Base-by-base conservation (phyloP, 2,888 invertebrate genomes). In the Pseudanteris insignis region DNA sequence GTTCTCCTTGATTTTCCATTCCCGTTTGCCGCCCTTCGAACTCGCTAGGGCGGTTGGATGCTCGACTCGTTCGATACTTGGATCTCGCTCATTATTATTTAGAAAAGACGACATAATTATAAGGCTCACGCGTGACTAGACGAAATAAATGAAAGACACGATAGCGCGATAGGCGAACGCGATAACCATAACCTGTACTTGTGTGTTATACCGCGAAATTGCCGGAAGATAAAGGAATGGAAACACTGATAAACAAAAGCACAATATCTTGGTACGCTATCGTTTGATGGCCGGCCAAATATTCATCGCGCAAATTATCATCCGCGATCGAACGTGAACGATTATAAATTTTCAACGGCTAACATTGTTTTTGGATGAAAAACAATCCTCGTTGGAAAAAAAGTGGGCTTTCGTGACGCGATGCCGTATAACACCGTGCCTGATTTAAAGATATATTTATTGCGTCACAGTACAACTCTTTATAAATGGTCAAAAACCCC, bases 1-100 rank as follows among this genome's bases (percentile, higher is more conserved):
- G 69, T 70, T 67, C 70, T 40, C 47, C 34, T 69, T 71, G 70
- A 67, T 67, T 73, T 70, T 65, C 64, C 58, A 63, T 66, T 63
- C 66, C 67, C 66, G 58, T 58, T 65, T 54, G 63, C 41, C 32
- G 44, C 18, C 37, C 44, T 26, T 37, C 44, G 40, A 46, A 12
- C 7, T 18, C 34, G 21, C 26, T 55, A 46, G 41, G 57, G 36
- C 53, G 43, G 38, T 48, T 12, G 44, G 46, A 48, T 44, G 32
- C 46, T 50, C 46, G 43, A 8, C 40, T 43, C 30, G 58, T 34
- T 61, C 57, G 41, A 54, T 58, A 59, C 14, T 30, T 43, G 36
- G 7, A 37, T 43, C 44, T 32, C n/a, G 47, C 40, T 48, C 59
- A 57, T 57, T 62, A 63, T 63, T 60, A 54, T 63, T 63, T 60